Conservation (phyloP, 1,140 invertebrate species). For the Trypoxylus dichotomus region DNA sequence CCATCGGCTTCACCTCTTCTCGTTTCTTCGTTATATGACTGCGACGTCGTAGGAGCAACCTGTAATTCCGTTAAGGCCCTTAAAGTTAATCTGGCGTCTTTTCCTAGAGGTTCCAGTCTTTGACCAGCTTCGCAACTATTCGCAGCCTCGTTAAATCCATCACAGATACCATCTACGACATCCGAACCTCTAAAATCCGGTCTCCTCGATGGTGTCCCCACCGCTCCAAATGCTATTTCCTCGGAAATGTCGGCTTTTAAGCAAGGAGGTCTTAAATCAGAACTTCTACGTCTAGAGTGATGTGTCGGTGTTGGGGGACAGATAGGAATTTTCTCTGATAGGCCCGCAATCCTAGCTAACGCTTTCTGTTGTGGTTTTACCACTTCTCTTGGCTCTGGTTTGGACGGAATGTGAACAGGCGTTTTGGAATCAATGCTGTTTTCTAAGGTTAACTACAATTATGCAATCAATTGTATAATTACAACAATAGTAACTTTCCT, state of each 20-base stretch:
- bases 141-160: not conserved
- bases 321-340: conserved; percentile 53
- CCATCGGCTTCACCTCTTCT: conserved; percentile 42
- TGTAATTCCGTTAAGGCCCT: conserved; percentile 22
- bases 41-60: conserved; percentile 15
- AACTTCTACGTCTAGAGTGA: conserved; percentile 65
- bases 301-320: conserved; percentile 83
- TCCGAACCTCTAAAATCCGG: not conserved
- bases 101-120: not conserved
- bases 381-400: conserved; percentile 21
- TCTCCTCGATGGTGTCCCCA: not conserved
- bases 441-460: not conserved
- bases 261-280: conserved; percentile 53
- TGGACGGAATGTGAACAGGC: conserved; percentile 3
- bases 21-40: conserved; percentile 35
- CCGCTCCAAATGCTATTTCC: not conserved
- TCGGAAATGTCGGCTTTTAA: conserved; percentile 49
- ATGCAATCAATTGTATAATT: not conserved
- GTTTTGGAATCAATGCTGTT: not conserved
- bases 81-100: conserved; percentile 10
- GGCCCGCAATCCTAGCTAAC: conserved; percentile 58
- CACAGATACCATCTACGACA: not conserved
- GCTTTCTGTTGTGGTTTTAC: conserved; percentile 56
- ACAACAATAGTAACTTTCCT: not conserved
- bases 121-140: conserved; percentile 4